Evolutionary conservation across 2,888 invertebrate species (phyloP).

Genomic region (Morinoia aosen): DNA sequence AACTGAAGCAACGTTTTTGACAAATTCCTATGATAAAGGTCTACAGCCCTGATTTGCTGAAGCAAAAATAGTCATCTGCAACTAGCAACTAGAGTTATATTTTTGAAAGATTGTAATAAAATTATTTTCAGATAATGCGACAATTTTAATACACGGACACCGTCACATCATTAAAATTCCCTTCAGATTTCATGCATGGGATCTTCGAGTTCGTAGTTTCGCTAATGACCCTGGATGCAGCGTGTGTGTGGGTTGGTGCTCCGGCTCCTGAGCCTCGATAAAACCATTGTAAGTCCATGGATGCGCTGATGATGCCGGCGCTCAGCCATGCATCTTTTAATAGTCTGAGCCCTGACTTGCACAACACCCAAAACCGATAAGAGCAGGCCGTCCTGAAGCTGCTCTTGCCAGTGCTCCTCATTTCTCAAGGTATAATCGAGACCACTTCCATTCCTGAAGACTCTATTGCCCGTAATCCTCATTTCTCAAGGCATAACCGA

Average conservation of each 20-base stretch:
- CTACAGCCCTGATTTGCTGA: not conserved
- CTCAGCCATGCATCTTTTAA: slow-evolving; percentile 40
- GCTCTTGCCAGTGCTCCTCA: not conserved
- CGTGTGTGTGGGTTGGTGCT: not conserved
- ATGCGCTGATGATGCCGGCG: not conserved
- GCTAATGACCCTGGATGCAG: not conserved
- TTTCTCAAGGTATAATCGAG: not conserved
- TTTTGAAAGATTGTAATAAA: not conserved
- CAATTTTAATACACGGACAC: not conserved
- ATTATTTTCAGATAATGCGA: not conserved
- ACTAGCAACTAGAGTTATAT: not conserved
- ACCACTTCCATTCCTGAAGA: not conserved
- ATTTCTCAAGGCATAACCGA: not conserved
- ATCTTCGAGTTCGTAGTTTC: not conserved
- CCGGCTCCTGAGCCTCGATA: not conserved
- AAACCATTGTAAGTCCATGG: not conserved
- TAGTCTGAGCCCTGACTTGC: slow-evolving; percentile 17
- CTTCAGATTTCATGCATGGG: not conserved
- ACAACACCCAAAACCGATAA: not conserved
- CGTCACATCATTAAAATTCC: not conserved
- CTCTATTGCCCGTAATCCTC: not conserved
- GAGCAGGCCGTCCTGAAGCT: not conserved
- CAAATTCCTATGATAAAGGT: not conserved
- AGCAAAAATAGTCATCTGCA: not conserved
- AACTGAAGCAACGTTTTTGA: not conserved